phyloP scores from a whole-genome alignment of 2,113 vertebrate genomes.

The Etheostoma spectabile region DNA sequence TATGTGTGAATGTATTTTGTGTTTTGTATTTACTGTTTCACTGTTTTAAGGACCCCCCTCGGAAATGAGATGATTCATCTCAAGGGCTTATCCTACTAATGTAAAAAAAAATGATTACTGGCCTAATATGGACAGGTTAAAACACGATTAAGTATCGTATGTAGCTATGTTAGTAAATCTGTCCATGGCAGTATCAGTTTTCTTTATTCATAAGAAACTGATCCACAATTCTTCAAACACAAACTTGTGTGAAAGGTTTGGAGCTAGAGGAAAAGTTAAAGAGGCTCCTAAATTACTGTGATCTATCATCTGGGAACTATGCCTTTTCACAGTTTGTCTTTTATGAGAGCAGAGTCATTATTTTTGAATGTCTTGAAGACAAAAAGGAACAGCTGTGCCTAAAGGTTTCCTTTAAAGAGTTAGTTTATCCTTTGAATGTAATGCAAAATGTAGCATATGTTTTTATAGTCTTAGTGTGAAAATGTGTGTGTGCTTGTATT shows the following conservation, averaged over 20 bases:
- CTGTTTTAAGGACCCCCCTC: too few species aligned
- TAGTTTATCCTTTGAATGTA: neutral
- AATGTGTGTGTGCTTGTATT: neutral
- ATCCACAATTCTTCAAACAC: too few species aligned
- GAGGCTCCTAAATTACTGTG: too few species aligned
- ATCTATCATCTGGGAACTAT: neutral
- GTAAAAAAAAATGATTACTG: too few species aligned
- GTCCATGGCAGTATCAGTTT: neutral
- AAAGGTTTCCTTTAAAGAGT: neutral
- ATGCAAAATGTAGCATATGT: neutral
- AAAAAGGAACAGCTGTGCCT: neutral
- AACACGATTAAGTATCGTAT: too few species aligned
- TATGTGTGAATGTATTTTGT: too few species aligned
- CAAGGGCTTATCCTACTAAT: too few species aligned
- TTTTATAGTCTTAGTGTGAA: neutral
- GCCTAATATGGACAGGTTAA: too few species aligned
- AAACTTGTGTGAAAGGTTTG: neutral
- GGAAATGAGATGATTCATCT: too few species aligned
- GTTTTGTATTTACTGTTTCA: too few species aligned
- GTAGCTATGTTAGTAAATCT: neutral
- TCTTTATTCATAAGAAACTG: too few species aligned
- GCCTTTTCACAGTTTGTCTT: neutral
- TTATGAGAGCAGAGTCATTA: neutral
- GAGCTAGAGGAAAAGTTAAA: neutral
- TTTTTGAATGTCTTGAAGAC: neutral